Percentiles rank a stretch among this genome's conserved stretches.
These are phyloP conservation scores for Coilia nasus DNA, from an alignment of 2,797 vertebrate species.

Conservation along the genomic window DNA sequence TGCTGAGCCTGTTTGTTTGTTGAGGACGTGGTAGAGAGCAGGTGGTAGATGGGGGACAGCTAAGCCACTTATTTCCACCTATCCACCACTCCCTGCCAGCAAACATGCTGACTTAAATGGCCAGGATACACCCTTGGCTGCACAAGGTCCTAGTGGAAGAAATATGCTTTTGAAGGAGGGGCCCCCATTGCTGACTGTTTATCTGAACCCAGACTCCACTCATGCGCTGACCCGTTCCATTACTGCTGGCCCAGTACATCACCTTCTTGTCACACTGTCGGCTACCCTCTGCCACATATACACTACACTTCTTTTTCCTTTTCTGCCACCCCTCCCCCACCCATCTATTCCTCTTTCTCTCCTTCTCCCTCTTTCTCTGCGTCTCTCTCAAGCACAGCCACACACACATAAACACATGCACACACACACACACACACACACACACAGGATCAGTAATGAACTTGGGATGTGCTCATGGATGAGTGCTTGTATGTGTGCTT, in stretches of 20 bases:
- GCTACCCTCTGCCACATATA: background rate
- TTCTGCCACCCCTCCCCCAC: background rate
- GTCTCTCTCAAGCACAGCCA: background rate
- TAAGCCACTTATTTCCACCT: slow-evolving; percentile 79
- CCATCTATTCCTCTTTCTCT: background rate
- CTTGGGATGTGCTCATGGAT: slow-evolving; percentile 21
- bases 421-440: background rate
- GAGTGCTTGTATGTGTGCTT: slow-evolving; percentile 28
- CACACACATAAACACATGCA: too few species aligned
- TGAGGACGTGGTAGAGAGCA: slow-evolving; percentile 31
- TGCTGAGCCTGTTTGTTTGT: slow-evolving; percentile 50
- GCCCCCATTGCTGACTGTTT: background rate
- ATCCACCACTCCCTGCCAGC: slow-evolving; percentile 66
- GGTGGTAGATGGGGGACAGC: slow-evolving; percentile 51
- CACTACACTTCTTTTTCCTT: background rate
- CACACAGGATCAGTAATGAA: slow-evolving; percentile 23
- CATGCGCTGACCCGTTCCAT: background rate
- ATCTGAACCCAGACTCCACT: background rate
- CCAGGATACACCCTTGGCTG: background rate
- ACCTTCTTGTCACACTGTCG: background rate
- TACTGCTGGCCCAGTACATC: background rate
- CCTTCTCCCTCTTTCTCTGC: slow-evolving; percentile 13
- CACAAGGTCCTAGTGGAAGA: too few species aligned
- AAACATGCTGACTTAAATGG: slow-evolving; percentile 60
- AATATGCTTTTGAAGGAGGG: background rate